phyloP scores from a whole-genome alignment of 2,797 vertebrate genomes.

The Syncerus caffer region DNA sequence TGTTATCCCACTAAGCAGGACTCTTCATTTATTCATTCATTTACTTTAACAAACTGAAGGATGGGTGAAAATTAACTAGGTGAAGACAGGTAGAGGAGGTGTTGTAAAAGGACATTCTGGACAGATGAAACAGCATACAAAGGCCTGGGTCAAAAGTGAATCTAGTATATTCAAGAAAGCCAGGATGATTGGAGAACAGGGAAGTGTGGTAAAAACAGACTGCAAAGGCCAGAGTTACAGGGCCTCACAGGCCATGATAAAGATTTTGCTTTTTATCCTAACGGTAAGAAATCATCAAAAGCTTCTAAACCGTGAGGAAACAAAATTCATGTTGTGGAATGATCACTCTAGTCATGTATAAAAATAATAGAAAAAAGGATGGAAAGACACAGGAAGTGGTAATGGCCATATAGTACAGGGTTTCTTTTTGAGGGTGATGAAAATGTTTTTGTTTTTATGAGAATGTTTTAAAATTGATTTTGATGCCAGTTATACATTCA shows the following conservation, averaged over 20 bases:
- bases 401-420: not conserved
- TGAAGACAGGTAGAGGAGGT: not conserved
- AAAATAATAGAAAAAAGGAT: not conserved
- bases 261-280: constrained; percentile 20
- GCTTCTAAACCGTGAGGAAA: not conserved
- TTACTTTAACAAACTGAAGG: not conserved
- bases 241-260: not conserved
- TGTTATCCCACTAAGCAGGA: not conserved
- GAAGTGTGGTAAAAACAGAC: not conserved
- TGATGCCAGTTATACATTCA: not conserved
- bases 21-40: not conserved
- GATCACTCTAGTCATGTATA: not conserved
- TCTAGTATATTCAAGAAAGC: not conserved
- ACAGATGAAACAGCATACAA: not conserved
- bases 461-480: not conserved
- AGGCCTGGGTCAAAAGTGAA: constrained; percentile 1
- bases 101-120: not conserved
- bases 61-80: not conserved
- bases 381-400: not conserved
- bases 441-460: not conserved
- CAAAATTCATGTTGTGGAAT: not conserved
- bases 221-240: not conserved
- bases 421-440: not conserved
- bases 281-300: constrained; percentile 5
- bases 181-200: not conserved